Percentiles rank a stretch among this genome's conserved stretches.
Evolutionary conservation across 2,888 invertebrate genomes (phyloP).

Genomic region (Caenorhabditis uteleia): DNA sequence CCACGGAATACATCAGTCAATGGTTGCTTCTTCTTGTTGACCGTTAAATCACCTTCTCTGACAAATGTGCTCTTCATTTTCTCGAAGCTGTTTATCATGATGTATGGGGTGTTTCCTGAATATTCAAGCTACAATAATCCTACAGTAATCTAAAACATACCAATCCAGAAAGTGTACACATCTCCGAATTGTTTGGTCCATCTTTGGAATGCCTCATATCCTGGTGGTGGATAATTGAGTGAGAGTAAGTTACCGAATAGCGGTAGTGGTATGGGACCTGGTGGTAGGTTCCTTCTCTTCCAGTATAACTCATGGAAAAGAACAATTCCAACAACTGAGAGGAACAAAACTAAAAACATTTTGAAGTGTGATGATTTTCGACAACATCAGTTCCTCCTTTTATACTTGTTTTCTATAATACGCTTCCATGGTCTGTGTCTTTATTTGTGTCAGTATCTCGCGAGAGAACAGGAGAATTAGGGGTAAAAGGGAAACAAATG

Average conservation of each 20-base stretch:
- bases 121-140: too few relatives aligned
- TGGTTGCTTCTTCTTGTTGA: constrained; percentile 13
- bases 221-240: constrained; percentile 12
- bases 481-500: too few relatives aligned
- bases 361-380: constrained; percentile 58
- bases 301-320: constrained; percentile 12
- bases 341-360: not conserved
- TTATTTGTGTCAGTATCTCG: too few relatives aligned
- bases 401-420: too few relatives aligned
- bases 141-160: not conserved
- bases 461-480: too few relatives aligned
- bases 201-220: constrained; percentile 18
- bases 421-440: too few relatives aligned
- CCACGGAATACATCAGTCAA: constrained; percentile 18
- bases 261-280: constrained; percentile 22
- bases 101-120: constrained; percentile 6
- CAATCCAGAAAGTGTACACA: constrained; percentile 31
- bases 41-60: constrained; percentile 35
- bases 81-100: constrained; percentile 27
- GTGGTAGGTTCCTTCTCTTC: constrained; percentile 7
- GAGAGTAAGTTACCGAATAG: constrained; percentile 27
- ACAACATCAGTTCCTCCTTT: too few relatives aligned
- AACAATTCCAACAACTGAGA: not conserved
- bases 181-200: constrained; percentile 17
- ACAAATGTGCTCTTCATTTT: constrained; percentile 41